These are phyloP conservation scores for Aphelocoma californica DNA, from an alignment of 2,797 vertebrate species.

Conservation along the genomic window DNA sequence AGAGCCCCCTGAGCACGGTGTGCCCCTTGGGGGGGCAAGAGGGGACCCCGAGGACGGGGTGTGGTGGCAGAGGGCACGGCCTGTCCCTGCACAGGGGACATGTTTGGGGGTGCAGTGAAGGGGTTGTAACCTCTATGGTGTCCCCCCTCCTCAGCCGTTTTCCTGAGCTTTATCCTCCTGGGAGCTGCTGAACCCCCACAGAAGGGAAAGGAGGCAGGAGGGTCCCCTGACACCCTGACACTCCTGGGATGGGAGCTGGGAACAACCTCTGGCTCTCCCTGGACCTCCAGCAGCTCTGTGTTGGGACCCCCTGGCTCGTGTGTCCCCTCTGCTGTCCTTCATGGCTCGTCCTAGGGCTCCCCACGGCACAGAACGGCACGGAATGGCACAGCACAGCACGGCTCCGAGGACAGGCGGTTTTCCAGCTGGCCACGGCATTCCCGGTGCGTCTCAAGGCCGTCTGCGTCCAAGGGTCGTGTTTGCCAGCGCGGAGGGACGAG, in stretches of 20 bases:
- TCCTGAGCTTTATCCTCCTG: not conserved
- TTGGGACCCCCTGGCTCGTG: not conserved
- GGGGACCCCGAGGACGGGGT: rapidly evolving
- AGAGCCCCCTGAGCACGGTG: not conserved
- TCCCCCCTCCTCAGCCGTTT: not conserved
- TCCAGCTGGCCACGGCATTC: not conserved
- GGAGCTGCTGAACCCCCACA: rapidly evolving
- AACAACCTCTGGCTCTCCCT: not conserved
- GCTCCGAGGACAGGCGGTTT: not conserved
- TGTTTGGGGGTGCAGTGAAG: not conserved
- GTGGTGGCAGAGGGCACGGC: not conserved
- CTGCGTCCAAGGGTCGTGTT: not conserved
- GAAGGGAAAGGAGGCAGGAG: not conserved
- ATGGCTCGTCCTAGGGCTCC: not conserved
- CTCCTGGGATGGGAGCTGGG: not conserved
- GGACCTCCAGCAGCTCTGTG: rapidly evolving
- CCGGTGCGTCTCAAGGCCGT: not conserved
- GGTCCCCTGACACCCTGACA: no score
- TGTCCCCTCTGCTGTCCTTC: not conserved
- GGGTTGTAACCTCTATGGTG: rapidly evolving
- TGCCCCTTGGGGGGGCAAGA: not conserved
- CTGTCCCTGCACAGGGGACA: no score
- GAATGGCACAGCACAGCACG: not conserved
- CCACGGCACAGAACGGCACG: not conserved
- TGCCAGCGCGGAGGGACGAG: not conserved